Base-by-base conservation (phyloP, 1,140 invertebrate genomes). In the Tachypleus tridentatus region DNA sequence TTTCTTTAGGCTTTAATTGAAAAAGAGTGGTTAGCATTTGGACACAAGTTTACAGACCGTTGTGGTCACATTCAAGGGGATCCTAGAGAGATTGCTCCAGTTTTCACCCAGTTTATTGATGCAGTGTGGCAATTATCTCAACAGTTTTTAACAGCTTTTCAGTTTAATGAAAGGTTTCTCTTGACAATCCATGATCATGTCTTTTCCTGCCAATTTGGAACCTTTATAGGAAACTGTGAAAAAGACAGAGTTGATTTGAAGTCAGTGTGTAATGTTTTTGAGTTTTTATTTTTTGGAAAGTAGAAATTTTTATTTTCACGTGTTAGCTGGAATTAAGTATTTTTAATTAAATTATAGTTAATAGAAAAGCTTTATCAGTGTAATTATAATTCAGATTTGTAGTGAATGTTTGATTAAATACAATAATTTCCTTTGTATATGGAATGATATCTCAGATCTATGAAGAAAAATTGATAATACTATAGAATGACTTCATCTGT, bases 1-100 rank as follows among this genome's bases (percentile, higher is more conserved):
- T 70, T 73, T 65, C 60, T 80, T 77, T 75, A 93, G 86, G 85
- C 88, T 49, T 79, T 97, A 58, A 93, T 97, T 71, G 91, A 95
- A 76, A 96, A 97, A 79, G 93, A 97, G 73, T 97, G 94, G 94
- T 77, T 97, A n/a, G 84, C 89, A 3, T 97, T 96, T 78, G 94
- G 94, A 1, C 93, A 97, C 77, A 97, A 97, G 80, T 97, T 97
- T 76, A 89, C 85, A 57, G 91, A 94, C 67, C 84, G 94, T 48
- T 93, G 89, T 77, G 92, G 91, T 7, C 87, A 91, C 75, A 82
- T 93, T 54, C 86, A 86, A 71, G 84, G 85, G n/a, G 93, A 96
- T 74, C 82, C 82, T 4, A 89, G 89, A 73, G 91, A 91, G 80
- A 79, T 91, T 4, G 71, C 92, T 5, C 97, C 97, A 4, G 90